A percentile compares a stretch with the other conserved stretches of the same genome.
Evolutionary conservation across 2,888 invertebrate species (phyloP).

Genomic region (Scaptomyza parva): DNA sequence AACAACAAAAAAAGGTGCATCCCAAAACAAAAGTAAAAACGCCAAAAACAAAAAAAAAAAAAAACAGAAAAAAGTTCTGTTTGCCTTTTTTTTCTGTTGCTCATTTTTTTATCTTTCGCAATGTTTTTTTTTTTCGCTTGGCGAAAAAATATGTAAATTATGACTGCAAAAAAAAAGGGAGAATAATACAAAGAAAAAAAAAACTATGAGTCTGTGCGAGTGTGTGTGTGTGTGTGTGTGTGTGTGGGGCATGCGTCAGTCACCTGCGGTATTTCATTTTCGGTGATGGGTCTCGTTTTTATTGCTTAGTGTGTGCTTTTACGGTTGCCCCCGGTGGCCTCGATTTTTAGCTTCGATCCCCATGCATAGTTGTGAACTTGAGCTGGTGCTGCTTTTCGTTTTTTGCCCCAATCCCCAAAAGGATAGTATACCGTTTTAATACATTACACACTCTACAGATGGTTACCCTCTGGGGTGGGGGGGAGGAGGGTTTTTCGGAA

Average conservation of each 20-base stretch:
- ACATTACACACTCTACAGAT: constrained; percentile 28
- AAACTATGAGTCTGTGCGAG: background rate
- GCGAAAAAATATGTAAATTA: constrained; percentile 75
- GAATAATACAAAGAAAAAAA: constrained; percentile 13
- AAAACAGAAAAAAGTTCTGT: constrained; percentile 74
- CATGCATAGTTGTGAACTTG: constrained; percentile 52
- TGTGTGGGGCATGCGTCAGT: constrained; percentile 75
- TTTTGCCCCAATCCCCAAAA: constrained; percentile 22
- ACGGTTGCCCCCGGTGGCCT: constrained; percentile 10
- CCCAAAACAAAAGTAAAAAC: constrained; percentile 39
- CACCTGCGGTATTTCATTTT: constrained; percentile 75
- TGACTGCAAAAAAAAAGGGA: constrained; percentile 36
- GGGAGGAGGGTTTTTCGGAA: constrained; percentile 1
- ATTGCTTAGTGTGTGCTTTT: constrained; percentile 49
- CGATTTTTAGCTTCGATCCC: constrained; percentile 17
- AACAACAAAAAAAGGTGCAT: constrained; percentile 62
- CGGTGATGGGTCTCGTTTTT: constrained; percentile 63
- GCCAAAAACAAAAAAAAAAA: constrained; percentile 59
- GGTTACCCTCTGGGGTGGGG: constrained; percentile 6
- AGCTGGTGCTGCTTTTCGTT: constrained; percentile 18
- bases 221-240: constrained; percentile 33
- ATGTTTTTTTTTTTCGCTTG: constrained; percentile 36
- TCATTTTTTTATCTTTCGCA: constrained; percentile 62
- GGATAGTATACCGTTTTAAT: constrained; percentile 35
- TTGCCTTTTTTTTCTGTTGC: constrained; percentile 51